Evolutionary conservation across 2,888 invertebrate species (phyloP), one percentile per base, ranked within the genome.

Genomic region (Malthinus seriepunctatus): DNA sequence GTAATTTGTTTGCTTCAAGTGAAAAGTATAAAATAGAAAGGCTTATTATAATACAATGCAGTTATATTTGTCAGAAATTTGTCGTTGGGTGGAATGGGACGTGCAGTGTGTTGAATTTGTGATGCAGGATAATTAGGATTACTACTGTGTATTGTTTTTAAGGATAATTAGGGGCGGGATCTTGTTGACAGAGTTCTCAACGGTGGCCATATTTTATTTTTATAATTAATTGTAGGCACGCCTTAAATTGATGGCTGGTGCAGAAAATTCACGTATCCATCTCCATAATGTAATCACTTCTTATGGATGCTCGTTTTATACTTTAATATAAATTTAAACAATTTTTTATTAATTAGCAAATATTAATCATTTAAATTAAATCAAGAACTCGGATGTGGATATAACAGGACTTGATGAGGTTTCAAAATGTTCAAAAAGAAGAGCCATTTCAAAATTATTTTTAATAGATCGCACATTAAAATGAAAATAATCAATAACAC

Each of bases 181-280:
- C 62, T 33, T 56, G 61, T 53, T 51, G 63, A 66, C 60, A 59
- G 56, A 64, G 57, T 56, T 57, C 52, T 60, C 59, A 54, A 56
- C 60, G 65, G 67, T 65, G 63, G 67, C 69, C 64, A 65, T 69
- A 69, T 68, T 66, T 67, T 65, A 67, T 67, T 67, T 68, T 64
- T 58, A 64, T 66, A 69, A 69, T 69, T 69, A 69, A 67, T 65
- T 61, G 60, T 49, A 60, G 68, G 63, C 60, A 67, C 68, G 67
- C 66, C 67, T 68, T 52, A 55, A 44, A 42, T 48, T 64, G 62
- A 62, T 62, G 62, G 62, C 58, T 54, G 57, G 48, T 42, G 48
- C 47, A 55, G 42, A 34, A 51, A 45, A 47, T 61, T 52, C 50
- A 35, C 60, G 49, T 56, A 48, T 60, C 34, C 52, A 32, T 14